Evolutionary conservation across 2,888 invertebrate species (phyloP).

Genomic region (Priocnemis perturbator): DNA sequence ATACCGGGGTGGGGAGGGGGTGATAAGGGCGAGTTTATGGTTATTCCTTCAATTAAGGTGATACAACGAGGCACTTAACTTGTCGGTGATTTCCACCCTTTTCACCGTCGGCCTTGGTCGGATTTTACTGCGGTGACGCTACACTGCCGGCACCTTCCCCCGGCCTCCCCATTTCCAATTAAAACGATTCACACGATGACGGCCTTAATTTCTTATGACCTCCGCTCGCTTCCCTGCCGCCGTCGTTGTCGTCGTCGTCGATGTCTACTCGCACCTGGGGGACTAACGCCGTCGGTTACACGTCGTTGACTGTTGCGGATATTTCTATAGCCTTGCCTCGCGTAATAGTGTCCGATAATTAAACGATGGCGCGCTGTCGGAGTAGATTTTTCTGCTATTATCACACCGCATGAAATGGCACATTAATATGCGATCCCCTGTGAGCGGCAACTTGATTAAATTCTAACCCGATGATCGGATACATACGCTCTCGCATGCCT

Average conservation of each 20-base stretch:
- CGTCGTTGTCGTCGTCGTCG: background rate
- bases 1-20: constrained; percentile 33
- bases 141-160: constrained; percentile 3
- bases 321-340: too few relatives aligned
- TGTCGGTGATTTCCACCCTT: constrained; percentile 46
- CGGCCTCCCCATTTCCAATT: constrained; percentile 51
- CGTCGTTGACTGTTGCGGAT: too few relatives aligned
- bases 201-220: constrained; percentile 18
- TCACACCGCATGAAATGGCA: too few relatives aligned
- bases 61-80: constrained; percentile 52
- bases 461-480: too few relatives aligned
- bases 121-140: constrained; percentile 30
- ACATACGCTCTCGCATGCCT: too few relatives aligned
- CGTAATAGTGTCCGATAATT: too few relatives aligned
- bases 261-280: background rate
- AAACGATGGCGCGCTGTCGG: too few relatives aligned
- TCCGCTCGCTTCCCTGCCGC: constrained; percentile 11
- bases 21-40: constrained; percentile 59
- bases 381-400: too few relatives aligned
- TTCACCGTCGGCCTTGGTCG: constrained; percentile 24
- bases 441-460: too few relatives aligned
- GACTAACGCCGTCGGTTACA: background rate
- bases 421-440: too few relatives aligned
- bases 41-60: constrained; percentile 63
- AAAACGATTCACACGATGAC: constrained; percentile 39